Base-by-base conservation (phyloP, 2,797 vertebrate species). In the Heliangelus exortis region DNA sequence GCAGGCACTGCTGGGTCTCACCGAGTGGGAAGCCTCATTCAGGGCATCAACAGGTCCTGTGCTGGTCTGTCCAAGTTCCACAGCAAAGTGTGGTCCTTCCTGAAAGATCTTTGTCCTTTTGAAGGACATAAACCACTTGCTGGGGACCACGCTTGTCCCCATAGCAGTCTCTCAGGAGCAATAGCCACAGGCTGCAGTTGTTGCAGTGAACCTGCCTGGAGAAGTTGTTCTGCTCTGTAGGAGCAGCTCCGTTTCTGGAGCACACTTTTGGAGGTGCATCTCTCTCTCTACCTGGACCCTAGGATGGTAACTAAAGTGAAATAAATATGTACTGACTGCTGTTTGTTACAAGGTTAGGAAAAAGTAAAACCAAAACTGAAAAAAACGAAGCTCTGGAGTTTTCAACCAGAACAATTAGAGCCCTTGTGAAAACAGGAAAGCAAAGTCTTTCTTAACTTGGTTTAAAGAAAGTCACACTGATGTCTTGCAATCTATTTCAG, bases 21-120 rank as follows among this genome's bases (percentile, higher is more conserved):
- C 3, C 5, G 2, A 17, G 50, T 22, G 10, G 2, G 10, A 34
- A 82, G 43, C 48, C 50, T 14, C 5, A 1, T 5, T 17, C 17
- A 1, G 54, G 2, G 15, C 47, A 15, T 5, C 0, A 6, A 22
- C 4, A 0, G 12, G 65, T n/a, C 34, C 51, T 9, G 51, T 1
- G 4, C 26, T 5, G 59, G 21, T 14, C 76, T 45, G 59, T 47
- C 6, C 1, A 45, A 6, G 6, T 31, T 59, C 47, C 21, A 15
- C 34, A 10, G 43, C 39, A 41, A 48, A 62, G 25, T 1, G 10
- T 41, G 39, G 39, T 41, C 13, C 36, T 39, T 53, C 34, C 36
- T 41, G 39, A 8, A 39, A 41, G 26, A 17, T 33, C 22, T 48
- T 26, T n/a, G 12, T 39, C 23, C 34, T 39, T 76, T 6, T n/a